Evolutionary conservation across 2,113 vertebrate species (phyloP).

Genomic region (Forbesichthys papilliferus): DNA sequence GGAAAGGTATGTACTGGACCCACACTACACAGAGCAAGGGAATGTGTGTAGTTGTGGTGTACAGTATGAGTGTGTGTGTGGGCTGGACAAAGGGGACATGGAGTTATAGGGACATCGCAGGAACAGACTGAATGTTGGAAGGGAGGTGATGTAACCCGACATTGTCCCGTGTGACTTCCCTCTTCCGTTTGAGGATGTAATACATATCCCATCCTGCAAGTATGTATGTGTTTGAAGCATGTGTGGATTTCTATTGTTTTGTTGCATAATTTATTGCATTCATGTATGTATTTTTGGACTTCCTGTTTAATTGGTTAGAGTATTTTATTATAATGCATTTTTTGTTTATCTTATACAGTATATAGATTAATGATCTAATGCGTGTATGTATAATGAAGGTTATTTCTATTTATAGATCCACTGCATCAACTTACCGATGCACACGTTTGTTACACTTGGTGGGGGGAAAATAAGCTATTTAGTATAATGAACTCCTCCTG

Average conservation of each 20-base stretch:
- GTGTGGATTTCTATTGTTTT: neutral
- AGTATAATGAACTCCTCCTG: neutral
- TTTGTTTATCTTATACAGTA: no score
- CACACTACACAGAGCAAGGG: conserved; percentile 32
- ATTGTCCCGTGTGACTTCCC: neutral
- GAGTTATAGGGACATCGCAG: conserved; percentile 20
- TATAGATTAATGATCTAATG: no score
- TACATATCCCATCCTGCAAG: conserved; percentile 20
- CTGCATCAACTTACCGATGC: no score
- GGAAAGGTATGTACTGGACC: conserved; percentile 56
- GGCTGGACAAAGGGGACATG: conserved; percentile 3
- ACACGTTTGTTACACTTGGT: no score
- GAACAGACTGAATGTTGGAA: conserved; percentile 21
- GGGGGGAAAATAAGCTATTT: no score
- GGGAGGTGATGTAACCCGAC: conserved; percentile 29
- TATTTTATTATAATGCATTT: no score
- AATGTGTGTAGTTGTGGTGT: no score
- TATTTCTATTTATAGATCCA: no score
- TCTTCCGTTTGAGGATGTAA: conserved; percentile 35
- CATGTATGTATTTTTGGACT: no score
- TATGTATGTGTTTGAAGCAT: neutral
- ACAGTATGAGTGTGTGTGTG: neutral
- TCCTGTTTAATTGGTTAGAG: no score
- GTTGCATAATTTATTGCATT: no score
- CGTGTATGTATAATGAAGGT: no score